Base-by-base conservation (phyloP, 2,113 vertebrate genomes). In the Cyrtonyx montezumae region DNA sequence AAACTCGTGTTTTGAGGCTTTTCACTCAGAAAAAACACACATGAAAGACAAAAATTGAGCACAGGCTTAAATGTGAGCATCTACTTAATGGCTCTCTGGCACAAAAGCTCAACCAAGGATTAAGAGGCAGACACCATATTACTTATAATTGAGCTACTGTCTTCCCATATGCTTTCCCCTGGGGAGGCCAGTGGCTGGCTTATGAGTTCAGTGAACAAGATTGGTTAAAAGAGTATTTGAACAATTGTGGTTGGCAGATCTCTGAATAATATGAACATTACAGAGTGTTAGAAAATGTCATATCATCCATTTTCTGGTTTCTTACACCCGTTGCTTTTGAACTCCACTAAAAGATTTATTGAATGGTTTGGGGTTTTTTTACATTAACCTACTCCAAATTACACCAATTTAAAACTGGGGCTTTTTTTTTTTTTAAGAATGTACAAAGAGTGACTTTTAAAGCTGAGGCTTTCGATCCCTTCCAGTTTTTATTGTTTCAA, bases 261-360 rank as follows among this genome's bases (percentile, higher is more conserved):
- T 61, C 75, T 95, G 95, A 93, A 94, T 63, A 85, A 87, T 77
- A 93, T 1, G 37, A 93, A 94, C 80, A 92, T 94, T 94, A 93
- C 43, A 92, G n/a, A 32, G 91, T 77, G 58, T 77, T 2, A 22
- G 79, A 71, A 94, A 92, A 96, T 59, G 74, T 86, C 26, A 4
- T 95, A 59, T 79, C 94, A 94, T 95, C 84, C 61, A 71, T 92
- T 95, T 96, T 92, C 91, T 80, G 77, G 74, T 94, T 96, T 96
- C 90, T 84, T 94, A 55, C 66, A 55, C 90, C 88, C 74, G 7
- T 80, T 93, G 79, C 86, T 97, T 97, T 97, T 96, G 94, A 97
- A 97, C 95, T 94, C 75, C 88, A 32, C 91, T 67, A 90, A 88
- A 96, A 95, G 91, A 96, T 94, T 92, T 96, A 93, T 94, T 81